Evolutionary conservation across 2,797 vertebrate species (phyloP), one percentile per base, ranked within the genome.

Genomic region (Tamandua tetradactyla): DNA sequence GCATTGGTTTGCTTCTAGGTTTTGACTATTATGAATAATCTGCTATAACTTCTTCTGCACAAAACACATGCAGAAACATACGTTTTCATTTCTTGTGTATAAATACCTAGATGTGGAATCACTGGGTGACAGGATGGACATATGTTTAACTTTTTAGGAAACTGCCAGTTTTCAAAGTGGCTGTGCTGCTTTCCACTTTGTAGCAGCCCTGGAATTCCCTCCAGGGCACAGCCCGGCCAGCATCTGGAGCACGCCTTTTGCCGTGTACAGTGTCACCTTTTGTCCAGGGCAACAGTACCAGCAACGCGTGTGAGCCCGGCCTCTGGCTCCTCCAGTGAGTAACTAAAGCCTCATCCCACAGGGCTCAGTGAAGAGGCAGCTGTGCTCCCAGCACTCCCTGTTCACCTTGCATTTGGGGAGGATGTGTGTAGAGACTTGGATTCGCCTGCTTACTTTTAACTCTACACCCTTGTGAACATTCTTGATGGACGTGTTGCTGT

Each of bases 191-290:
- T 27, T 14, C 10, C 35, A 25, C 4, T 11, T 3, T 12, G 7
- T 30, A 20, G 35, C 25, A 9, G 6, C 2, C 6, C 0, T 0
- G n/a, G 35, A 22, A 15, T 52, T 14, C 30, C 30, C 0, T 10
- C 25, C 30, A 2, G 25, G 2, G 2, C 37, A 3, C 30, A 22
- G 30, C 40, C n/a, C 1, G 17, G 1, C 17, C n/a, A 5, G 6
- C 4, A 35, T 4, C 22, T 20, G 23, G 35, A 14, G 4, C 11
- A 2, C 2, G 0, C 0, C 6, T 1, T 5, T 3, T 30, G 37
- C 5, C 0, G 57, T 22, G 4, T 10, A 22, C 5, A 12, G 57
- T 2, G 2, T 35, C 18, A 44, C 22, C 32, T 55, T 55, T 12
- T 2, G 11, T 20, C 10, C 17, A 18, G 2, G 1, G 35, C 37